Percentiles rank a stretch among this genome's conserved stretches.
These are phyloP conservation scores for Drosophila phalerata DNA, from an alignment of 2,888 invertebrate species.

Conservation along the genomic window DNA sequence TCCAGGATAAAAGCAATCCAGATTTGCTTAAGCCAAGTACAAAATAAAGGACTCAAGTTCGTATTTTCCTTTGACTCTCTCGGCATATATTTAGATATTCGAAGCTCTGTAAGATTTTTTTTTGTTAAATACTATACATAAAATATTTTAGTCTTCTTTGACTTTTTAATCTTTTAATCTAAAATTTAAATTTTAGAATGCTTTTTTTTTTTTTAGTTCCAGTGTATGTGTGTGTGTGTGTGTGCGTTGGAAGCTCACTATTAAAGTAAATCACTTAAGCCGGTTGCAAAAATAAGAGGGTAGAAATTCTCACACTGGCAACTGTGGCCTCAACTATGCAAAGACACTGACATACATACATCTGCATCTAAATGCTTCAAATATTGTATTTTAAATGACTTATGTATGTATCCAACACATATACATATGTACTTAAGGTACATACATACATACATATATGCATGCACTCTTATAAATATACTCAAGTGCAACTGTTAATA, in stretches of 20 bases:
- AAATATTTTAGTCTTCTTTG: too few relatives aligned
- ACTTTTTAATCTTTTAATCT: too few relatives aligned
- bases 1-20: too few relatives aligned
- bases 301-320: conserved; percentile 41
- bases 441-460: not conserved
- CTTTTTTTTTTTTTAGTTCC: too few relatives aligned
- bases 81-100: too few relatives aligned
- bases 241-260: conserved; percentile 24
- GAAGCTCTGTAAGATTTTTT: too few relatives aligned
- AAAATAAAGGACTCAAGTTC: too few relatives aligned
- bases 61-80: too few relatives aligned
- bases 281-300: conserved; percentile 65
- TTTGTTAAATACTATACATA: too few relatives aligned
- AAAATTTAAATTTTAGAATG: too few relatives aligned
- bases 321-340: conserved; percentile 9
- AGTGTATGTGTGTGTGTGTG: not conserved
- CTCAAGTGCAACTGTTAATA: conserved; percentile 54
- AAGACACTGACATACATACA: not conserved
- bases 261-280: conserved; percentile 75
- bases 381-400: conserved; percentile 30
- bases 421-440: not conserved
- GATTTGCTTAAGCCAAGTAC: too few relatives aligned
- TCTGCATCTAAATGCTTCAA: conserved; percentile 8
- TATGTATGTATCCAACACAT: conserved; percentile 3
- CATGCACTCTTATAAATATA: conserved; percentile 11